Evolutionary conservation across 2,888 invertebrate species (phyloP).

Genomic region (Drosophila anomelani): DNA sequence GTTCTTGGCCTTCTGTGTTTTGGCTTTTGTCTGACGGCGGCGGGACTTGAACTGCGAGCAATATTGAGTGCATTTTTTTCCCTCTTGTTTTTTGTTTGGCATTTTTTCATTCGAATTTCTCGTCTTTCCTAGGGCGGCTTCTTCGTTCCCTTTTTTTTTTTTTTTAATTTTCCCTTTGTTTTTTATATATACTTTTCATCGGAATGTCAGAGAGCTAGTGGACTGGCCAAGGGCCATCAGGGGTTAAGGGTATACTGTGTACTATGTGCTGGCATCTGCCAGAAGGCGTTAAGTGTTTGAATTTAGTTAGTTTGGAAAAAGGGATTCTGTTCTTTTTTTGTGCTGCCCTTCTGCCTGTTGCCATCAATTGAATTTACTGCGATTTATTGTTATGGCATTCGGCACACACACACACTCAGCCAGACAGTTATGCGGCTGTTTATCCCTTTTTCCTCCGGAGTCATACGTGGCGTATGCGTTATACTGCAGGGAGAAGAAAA

Average conservation of each 20-base stretch:
- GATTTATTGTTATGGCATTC: conserved; percentile 72
- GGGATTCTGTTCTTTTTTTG: conserved; percentile 31
- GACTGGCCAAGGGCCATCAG: conserved; percentile 8
- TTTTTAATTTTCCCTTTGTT: not conserved
- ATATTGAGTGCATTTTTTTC: conserved; percentile 41
- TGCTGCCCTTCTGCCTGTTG: not conserved
- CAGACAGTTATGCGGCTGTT: conserved; percentile 62
- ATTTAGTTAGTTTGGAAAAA: conserved; percentile 67
- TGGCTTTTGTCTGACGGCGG: conserved; percentile 32
- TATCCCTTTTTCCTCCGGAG: not conserved
- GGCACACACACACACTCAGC: conserved; percentile 33
- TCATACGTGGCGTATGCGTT: conserved; percentile 36
- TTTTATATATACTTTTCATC: conserved; percentile 14
- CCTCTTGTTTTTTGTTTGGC: conserved; percentile 14
- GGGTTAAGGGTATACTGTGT: not conserved
- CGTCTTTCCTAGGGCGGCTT: not conserved
- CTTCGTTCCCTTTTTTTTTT: too few species aligned
- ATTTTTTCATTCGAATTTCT: conserved; percentile 28
- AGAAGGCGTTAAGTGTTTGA: conserved; percentile 75
- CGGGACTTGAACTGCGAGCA: conserved; percentile 34
- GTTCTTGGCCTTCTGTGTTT: conserved; percentile 39
- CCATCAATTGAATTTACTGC: conserved; percentile 55
- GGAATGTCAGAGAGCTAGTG: conserved; percentile 29
- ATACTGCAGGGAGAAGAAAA: conserved; percentile 10
- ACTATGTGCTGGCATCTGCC: conserved; percentile 34